Conservation (phyloP, 2,113 vertebrate genomes). For the Tetrao urogallus region DNA sequence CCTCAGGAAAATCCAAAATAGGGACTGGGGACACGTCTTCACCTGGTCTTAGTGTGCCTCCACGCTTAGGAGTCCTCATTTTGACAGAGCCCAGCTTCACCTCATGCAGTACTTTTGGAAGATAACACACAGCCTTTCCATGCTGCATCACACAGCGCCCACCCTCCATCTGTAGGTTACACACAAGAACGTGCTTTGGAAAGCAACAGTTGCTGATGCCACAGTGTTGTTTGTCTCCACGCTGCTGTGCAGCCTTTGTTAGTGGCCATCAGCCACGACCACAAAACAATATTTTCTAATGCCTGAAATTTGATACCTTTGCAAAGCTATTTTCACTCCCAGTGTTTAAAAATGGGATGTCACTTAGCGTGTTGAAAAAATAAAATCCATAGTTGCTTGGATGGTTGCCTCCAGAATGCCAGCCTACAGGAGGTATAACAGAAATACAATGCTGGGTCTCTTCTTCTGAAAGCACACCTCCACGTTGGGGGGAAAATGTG, state of each 20-base stretch:
- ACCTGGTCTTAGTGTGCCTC: background rate
- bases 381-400: conserved; percentile 40
- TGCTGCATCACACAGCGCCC: background rate
- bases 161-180: background rate
- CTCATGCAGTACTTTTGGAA: background rate
- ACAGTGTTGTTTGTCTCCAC: background rate
- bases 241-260: background rate
- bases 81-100: background rate
- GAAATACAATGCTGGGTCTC: background rate
- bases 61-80: background rate
- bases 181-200: background rate
- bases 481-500: background rate
- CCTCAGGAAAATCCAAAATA: background rate
- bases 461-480: conserved; percentile 5
- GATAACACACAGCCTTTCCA: background rate
- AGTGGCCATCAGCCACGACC: background rate
- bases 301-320: conserved; percentile 44
- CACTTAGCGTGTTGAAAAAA: conserved; percentile 45
- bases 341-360: conserved; percentile 45
- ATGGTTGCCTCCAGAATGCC: conserved; percentile 34
- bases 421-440: background rate
- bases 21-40: too few species aligned
- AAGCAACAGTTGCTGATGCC: background rate
- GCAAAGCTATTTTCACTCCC: conserved; percentile 31
- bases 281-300: background rate